phyloP scores from a whole-genome alignment of 2,888 invertebrate genomes.

The Plusia festucae region DNA sequence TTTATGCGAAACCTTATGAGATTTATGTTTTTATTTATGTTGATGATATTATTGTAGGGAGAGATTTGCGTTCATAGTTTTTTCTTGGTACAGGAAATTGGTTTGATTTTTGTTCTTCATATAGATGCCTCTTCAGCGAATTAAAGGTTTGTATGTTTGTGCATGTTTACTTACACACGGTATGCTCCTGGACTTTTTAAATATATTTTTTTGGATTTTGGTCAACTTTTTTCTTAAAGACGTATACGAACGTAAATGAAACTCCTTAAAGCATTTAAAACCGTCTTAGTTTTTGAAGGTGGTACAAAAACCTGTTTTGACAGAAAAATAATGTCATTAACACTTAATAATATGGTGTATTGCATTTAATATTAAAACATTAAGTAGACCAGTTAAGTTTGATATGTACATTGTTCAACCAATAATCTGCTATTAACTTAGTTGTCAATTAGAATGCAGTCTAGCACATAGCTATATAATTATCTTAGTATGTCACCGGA shows the following conservation, averaged over 20 bases:
- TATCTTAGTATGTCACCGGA: constrained; percentile 6
- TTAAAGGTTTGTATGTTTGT: neutral
- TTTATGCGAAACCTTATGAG: constrained; percentile 40
- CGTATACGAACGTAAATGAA: no score
- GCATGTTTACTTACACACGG: no score
- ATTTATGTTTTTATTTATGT: neutral
- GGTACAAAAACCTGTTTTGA: no score
- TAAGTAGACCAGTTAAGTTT: neutral
- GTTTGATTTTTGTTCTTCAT: neutral
- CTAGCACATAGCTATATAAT: constrained; percentile 9
- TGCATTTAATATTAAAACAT: no score
- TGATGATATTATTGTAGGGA: neutral
- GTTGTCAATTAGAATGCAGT: constrained; percentile 28
- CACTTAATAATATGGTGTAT: no score
- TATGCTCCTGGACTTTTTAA: no score
- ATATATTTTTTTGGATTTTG: no score
- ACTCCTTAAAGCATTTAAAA: no score
- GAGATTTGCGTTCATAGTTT: neutral
- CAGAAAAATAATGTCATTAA: no score
- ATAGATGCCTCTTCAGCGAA: neutral
- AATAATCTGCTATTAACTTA: constrained; percentile 49
- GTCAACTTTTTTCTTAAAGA: no score
- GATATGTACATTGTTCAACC: neutral
- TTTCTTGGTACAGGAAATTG: neutral
- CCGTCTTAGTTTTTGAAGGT: no score